These are phyloP conservation scores for Hyaena hyaena DNA, from an alignment of 2,113 vertebrate genomes.

Conservation along the genomic window DNA sequence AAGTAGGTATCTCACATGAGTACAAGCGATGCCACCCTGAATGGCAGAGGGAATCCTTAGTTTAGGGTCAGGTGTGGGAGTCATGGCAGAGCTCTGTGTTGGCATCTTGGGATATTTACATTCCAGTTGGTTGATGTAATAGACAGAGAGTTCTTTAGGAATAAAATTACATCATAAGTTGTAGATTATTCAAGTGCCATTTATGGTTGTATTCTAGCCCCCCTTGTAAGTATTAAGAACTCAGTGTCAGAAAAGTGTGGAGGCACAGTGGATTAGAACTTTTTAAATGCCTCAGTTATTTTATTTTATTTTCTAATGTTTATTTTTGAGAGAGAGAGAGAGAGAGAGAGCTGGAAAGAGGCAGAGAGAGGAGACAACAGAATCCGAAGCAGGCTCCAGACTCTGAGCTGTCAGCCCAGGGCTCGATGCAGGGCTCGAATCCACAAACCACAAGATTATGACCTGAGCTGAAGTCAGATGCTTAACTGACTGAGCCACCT, in stretches of 20 bases:
- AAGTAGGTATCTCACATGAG: constrained; percentile 90
- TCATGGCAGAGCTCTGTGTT: neutral
- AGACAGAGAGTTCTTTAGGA: neutral
- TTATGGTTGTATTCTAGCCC: neutral
- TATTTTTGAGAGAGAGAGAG: no score
- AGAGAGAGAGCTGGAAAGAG: no score
- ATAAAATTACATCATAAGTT: neutral
- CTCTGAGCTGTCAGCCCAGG: no score
- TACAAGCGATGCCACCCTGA: neutral
- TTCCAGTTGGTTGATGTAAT: neutral
- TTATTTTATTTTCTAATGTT: no score
- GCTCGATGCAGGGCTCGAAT: no score
- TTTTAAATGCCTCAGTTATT: neutral
- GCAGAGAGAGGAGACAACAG: no score
- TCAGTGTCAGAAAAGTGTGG: neutral
- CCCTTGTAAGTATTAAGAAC: neutral
- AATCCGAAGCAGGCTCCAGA: no score
- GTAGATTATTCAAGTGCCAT: neutral
- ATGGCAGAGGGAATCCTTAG: neutral
- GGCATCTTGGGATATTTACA: neutral
- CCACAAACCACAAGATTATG: no score
- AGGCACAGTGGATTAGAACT: neutral
- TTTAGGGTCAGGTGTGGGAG: neutral
- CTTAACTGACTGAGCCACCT: no score
- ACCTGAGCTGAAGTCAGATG: no score